Evolutionary conservation across 2,113 vertebrate species (phyloP).

Genomic region (Carettochelys insculpta): DNA sequence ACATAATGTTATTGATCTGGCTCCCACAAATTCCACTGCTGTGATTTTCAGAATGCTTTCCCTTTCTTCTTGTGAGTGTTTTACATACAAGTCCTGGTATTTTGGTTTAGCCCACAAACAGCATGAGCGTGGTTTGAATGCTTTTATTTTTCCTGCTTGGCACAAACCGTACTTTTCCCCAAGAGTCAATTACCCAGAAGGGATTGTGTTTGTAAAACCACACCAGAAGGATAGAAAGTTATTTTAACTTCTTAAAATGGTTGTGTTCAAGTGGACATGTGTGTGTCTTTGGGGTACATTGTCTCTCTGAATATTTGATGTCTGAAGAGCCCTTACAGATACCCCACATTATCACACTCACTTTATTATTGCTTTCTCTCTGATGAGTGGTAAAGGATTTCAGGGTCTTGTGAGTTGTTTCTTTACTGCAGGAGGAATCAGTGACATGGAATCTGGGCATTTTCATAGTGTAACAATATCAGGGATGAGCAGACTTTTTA

Average conservation of each 20-base stretch:
- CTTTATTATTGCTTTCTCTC: neutral
- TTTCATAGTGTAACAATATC: neutral
- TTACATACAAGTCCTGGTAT: slow-evolving; percentile 57
- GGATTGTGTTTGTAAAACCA: slow-evolving; percentile 58
- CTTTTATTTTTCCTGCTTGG: slow-evolving; percentile 54
- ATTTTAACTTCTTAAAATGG: neutral
- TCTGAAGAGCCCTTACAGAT: neutral
- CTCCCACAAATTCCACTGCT: slow-evolving; percentile 5
- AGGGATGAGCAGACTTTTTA: no score
- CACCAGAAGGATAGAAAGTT: slow-evolving; percentile 33
- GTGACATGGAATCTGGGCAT: neutral
- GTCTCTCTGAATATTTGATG: neutral
- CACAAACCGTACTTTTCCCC: slow-evolving; percentile 53
- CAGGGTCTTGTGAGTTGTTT: neutral
- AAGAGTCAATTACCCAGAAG: slow-evolving; percentile 43
- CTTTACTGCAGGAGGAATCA: neutral
- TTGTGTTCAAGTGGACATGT: neutral
- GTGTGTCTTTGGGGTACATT: slow-evolving; percentile 14
- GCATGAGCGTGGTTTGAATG: slow-evolving; percentile 31
- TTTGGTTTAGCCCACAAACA: slow-evolving; percentile 64
- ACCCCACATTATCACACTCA: neutral
- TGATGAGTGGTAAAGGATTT: neutral
- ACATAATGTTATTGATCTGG: neutral
- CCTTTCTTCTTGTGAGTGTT: slow-evolving; percentile 49
- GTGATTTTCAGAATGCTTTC: slow-evolving; percentile 47